Conservation (phyloP, 2,797 vertebrate genomes). For the Luscinia luscinia region DNA sequence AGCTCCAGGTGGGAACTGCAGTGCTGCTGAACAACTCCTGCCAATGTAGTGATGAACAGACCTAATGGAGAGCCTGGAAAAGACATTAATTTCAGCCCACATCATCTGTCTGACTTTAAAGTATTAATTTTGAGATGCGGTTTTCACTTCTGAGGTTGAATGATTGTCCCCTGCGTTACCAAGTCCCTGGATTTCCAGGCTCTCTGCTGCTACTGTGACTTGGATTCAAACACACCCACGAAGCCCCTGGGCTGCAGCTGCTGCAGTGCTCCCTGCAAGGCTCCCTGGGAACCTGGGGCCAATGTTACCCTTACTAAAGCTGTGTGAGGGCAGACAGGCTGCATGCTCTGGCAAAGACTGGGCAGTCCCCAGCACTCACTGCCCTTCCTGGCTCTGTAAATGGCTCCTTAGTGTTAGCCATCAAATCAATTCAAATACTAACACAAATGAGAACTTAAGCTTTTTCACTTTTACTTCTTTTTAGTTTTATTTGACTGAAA, state of each 20-base stretch:
- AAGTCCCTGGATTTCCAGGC: background rate
- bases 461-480: background rate
- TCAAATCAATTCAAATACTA: background rate
- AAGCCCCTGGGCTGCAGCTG: background rate
- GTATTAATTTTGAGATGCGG: background rate
- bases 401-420: background rate
- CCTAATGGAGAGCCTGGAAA: background rate
- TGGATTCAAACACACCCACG: background rate
- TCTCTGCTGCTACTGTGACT: background rate
- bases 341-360: background rate
- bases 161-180: background rate
- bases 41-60: accelerated
- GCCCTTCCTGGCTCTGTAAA: background rate
- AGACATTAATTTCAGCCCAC: background rate
- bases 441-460: background rate
- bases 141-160: background rate
- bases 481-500: background rate
- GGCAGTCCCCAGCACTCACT: background rate
- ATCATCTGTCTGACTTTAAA: background rate
- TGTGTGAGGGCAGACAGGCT: background rate
- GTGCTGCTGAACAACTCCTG: background rate
- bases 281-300: background rate
- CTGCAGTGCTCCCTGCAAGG: background rate
- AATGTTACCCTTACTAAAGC: background rate
- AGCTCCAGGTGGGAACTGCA: background rate